A percentile compares a stretch with the other conserved stretches of the same genome.
These are phyloP conservation scores for Amia ocellicauda DNA, from an alignment of 2,113 vertebrate genomes.

Conservation along the genomic window DNA sequence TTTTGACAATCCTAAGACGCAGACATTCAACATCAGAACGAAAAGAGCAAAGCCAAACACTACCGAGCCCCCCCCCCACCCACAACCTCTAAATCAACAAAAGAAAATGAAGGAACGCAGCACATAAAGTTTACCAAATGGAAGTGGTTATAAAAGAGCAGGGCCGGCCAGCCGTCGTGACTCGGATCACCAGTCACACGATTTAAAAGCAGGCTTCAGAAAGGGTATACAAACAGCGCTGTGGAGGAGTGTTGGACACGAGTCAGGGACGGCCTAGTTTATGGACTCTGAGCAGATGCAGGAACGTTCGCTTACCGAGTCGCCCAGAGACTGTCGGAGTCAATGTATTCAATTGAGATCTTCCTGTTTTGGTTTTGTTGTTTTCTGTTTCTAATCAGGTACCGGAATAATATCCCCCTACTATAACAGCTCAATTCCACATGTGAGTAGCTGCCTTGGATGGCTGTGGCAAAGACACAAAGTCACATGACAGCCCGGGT, in stretches of 20 bases:
- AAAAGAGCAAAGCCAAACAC: constrained; percentile 23
- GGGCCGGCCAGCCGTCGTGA: constrained; percentile 44
- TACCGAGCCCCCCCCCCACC: too few relatives aligned
- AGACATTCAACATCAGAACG: constrained; percentile 23
- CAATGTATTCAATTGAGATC: too few relatives aligned
- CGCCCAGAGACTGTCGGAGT: too few relatives aligned
- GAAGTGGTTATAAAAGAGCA: constrained; percentile 32
- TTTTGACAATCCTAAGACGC: not conserved
- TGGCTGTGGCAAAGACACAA: too few relatives aligned
- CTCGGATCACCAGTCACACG: constrained; percentile 41
- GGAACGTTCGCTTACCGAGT: too few relatives aligned
- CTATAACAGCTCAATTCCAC: too few relatives aligned
- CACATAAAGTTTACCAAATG: constrained; percentile 37
- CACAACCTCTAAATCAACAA: constrained; percentile 32
- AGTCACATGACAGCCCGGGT: too few relatives aligned
- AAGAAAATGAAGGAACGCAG: constrained; percentile 32
- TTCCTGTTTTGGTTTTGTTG: too few relatives aligned
- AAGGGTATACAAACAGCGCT: constrained; percentile 23
- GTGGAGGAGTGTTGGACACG: not conserved
- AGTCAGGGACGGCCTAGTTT: not conserved
- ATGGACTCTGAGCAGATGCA: too few relatives aligned
- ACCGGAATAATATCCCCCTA: too few relatives aligned
- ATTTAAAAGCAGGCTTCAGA: constrained; percentile 29
- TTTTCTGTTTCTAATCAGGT: too few relatives aligned
- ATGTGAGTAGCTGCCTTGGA: too few relatives aligned